Base-by-base conservation (phyloP, 2,113 vertebrate species). In the Bagarius yarrelli region DNA sequence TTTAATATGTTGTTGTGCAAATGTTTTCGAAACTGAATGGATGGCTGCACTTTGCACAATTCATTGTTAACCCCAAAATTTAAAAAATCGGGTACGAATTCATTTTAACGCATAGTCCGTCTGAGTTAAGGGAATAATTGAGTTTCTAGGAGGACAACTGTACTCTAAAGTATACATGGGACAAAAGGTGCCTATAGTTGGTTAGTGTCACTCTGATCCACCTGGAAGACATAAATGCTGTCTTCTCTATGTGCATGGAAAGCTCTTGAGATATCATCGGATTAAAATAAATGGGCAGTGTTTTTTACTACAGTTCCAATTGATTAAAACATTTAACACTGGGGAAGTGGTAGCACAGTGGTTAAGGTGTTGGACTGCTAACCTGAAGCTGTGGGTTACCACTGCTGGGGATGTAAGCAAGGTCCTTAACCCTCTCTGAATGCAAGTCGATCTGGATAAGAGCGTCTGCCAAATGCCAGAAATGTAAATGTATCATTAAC, bases 121-220 rank as follows among this genome's bases (percentile, higher is more conserved):
- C 44, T 52, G 25, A 25, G n/a, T 30, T 47, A 52, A 71, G 69
- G 32, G 50, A 72, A 72, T 72, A 53, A 72, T 53, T 53, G 25
- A 32, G 18, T 32, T 34, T 18, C 70, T 32, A 21, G 25, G 70
- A 53, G 70, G 18, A 72, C 53, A 53, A 72, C 47, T 72, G 70
- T 53, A 47, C 47, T 72, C 25, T 53, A 53, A 53, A 55, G 44
- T 32, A 73, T 55, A 55, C 70, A 34, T 30, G 18, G 55, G 27
- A 50, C 44, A 32, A 73, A 18, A 73, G 50, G 55, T 19, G 5
- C 50, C 50, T 73, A 73, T n/a, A 72, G 47, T 72, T 73, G 50
- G 50, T 73, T 73, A 55, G 19, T 73, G 70, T 34, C 70, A 73
- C 47, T 30, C 47, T 34, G 50, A 73, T 34, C 27, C 70, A 72